Base-by-base conservation (phyloP, 2,113 vertebrate species). In the Cavia aperea region DNA sequence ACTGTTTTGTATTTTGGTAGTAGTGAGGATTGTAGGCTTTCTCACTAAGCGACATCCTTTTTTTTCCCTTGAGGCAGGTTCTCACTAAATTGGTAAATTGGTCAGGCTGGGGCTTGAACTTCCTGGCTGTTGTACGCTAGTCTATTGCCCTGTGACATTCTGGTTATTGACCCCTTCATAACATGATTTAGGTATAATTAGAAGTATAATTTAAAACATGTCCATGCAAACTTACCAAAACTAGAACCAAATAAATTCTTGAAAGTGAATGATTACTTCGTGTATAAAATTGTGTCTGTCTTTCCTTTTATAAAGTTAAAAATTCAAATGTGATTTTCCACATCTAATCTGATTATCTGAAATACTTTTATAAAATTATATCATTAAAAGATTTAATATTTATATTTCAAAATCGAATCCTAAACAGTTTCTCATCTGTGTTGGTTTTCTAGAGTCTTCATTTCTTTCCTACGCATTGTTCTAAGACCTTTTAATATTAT, bases 251-350 rank as follows among this genome's bases (percentile, higher is more conserved):
- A 62, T 58, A 9, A 14, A 7, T 88, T 86, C 54, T 93, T 95
- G 49, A 78, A 86, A 93, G 33, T 68, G 36, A 88, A 31, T 56
- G 21, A 72, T 13, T 63, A n/a, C 26, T 65, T 81, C 54, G 84
- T 85, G 14, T 78, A 43, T 43, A 56, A 62, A 65, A 91, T 58
- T 51, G 21, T 14, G 5, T 81, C 63, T 73, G 0, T 72, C 58
- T 85, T 93, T 90, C 3, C 58, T 90, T 90, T n/a, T 62, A 16
- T 62, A 63, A 70, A 65, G 8, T 81, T 81, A 81, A 94, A 94
- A 86, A 81, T 72, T 21, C 12, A 79, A 58, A 65, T 66, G 16
- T 43, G 62, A 54, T 60, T 68, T 84, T 39, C 9, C 24, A 15
- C 33, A 1, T 70, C 36, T 33, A 68, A 29, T 43, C 24, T 90